phyloP scores from a whole-genome alignment of 2,797 vertebrate species.

The Neosalanx taihuensis region DNA sequence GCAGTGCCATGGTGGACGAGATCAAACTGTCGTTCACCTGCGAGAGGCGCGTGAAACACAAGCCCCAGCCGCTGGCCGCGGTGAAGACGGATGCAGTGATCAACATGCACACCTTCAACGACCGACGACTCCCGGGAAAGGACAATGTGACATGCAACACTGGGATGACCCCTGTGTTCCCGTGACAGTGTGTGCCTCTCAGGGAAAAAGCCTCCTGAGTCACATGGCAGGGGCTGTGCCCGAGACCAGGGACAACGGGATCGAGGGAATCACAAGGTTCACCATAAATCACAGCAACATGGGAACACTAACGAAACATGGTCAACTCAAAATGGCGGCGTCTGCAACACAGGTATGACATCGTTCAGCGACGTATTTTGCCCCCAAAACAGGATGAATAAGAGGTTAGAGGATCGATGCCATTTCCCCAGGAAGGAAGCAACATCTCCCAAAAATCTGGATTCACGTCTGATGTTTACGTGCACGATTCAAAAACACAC shows the following conservation, averaged over 20 bases:
- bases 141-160: conserved; percentile 94
- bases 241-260: conserved; percentile 73
- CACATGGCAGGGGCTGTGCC: conserved; percentile 64
- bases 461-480: conserved; percentile 84
- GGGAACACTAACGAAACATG: conserved; percentile 73
- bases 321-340: conserved; percentile 73
- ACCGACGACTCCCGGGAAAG: conserved; percentile 95
- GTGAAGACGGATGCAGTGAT: conserved; percentile 95
- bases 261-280: conserved; percentile 73
- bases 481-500: conserved; percentile 58
- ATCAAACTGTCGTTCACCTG: conserved; percentile 97
- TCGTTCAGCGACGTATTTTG: conserved; percentile 52
- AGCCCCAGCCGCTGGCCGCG: conserved; percentile 80
- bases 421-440: conserved; percentile 28
- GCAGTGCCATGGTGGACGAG: conserved; percentile 93
- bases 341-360: conserved; percentile 76
- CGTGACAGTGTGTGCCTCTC: conserved; percentile 75
- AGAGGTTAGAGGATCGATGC: conserved; percentile 1
- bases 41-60: conserved; percentile 95
- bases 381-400: conserved; percentile 32
- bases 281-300: conserved; percentile 77
- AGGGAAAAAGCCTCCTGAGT: conserved; percentile 68
- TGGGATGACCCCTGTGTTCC: conserved; percentile 86
- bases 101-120: conserved; percentile 99
- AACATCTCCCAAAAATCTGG: conserved; percentile 42